These are phyloP conservation scores for Aricia agestis DNA, from an alignment of 1,140 invertebrate species.

Conservation along the genomic window DNA sequence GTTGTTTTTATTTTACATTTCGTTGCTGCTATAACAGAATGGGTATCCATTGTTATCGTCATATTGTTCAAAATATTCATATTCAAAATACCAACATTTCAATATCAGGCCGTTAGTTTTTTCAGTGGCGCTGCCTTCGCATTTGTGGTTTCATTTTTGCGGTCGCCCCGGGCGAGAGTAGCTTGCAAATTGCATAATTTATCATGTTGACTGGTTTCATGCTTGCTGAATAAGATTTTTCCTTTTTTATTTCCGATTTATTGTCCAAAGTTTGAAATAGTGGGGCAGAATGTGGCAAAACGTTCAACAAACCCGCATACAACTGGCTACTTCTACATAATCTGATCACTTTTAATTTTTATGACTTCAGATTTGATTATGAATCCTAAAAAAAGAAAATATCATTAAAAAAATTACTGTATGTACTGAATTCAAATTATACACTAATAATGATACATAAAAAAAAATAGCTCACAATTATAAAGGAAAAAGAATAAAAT, in stretches of 20 bases:
- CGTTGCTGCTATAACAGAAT: not conserved
- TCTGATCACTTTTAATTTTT: too few species aligned
- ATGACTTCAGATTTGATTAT: too few species aligned
- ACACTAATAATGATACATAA: too few species aligned
- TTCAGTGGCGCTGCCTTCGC: constrained; percentile 13
- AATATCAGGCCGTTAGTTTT: constrained; percentile 18
- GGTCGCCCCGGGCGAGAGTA: constrained; percentile 22
- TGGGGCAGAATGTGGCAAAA: not conserved
- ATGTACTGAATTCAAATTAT: too few species aligned
- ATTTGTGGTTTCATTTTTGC: constrained; percentile 25
- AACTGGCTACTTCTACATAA: too few species aligned
- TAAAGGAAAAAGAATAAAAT: too few species aligned
- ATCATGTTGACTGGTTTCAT: constrained; percentile 33
- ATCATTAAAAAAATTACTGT: too few species aligned
- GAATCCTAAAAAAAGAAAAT: too few species aligned
- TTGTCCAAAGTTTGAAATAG: not conserved
- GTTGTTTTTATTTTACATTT: not conserved
- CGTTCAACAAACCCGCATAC: too few species aligned
- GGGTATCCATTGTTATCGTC: not conserved
- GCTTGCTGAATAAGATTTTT: constrained; percentile 29
- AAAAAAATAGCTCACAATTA: too few species aligned
- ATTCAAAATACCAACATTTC: constrained; percentile 20
- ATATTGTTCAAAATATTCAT: not conserved
- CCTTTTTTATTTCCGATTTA: constrained; percentile 18
- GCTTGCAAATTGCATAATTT: constrained; percentile 40